These are phyloP conservation scores for Cyclophora punctaria DNA, from an alignment of 2,888 invertebrate species.

Conservation along the genomic window DNA sequence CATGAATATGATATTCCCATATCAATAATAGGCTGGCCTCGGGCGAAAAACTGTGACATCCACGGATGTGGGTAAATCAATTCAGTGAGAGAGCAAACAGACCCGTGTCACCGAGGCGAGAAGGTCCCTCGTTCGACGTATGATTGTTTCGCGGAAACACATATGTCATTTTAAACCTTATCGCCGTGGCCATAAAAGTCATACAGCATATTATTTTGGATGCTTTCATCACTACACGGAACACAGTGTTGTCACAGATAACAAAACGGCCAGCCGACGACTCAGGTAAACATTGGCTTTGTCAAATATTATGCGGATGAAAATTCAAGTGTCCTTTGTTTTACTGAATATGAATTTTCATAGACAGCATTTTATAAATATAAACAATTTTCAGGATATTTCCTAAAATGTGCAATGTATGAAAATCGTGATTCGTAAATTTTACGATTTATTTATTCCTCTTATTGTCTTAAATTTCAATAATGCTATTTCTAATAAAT, in stretches of 20 bases:
- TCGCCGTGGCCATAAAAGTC: slow-evolving; percentile 49
- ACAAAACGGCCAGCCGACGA: slow-evolving; percentile 45
- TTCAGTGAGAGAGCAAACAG: slow-evolving; percentile 52
- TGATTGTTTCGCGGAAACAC: slow-evolving; percentile 51
- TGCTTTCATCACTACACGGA: slow-evolving; percentile 32
- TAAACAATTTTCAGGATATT: too few relatives aligned
- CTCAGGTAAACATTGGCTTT: slow-evolving; percentile 57
- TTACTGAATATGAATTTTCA: slow-evolving; percentile 21
- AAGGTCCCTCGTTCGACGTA: slow-evolving; percentile 29
- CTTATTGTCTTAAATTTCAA: too few relatives aligned
- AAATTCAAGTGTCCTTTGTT: slow-evolving; percentile 56
- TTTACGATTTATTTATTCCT: too few relatives aligned
- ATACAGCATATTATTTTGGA: slow-evolving; percentile 39
- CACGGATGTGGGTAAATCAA: slow-evolving; percentile 67
- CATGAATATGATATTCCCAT: slow-evolving; percentile 30
- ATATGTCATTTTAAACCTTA: slow-evolving; percentile 50
- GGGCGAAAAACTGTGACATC: slow-evolving; percentile 54
- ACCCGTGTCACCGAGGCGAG: slow-evolving; percentile 53
- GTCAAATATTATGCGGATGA: slow-evolving; percentile 60
- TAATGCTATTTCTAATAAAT: too few relatives aligned
- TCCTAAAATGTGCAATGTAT: too few relatives aligned
- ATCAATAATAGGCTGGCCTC: slow-evolving; percentile 37
- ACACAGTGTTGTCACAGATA: slow-evolving; percentile 54
- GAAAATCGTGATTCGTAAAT: too few relatives aligned
- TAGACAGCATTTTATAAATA: too few relatives aligned